These are phyloP conservation scores for Solenopsis invicta DNA, from an alignment of 1,140 invertebrate genomes.

Conservation along the genomic window DNA sequence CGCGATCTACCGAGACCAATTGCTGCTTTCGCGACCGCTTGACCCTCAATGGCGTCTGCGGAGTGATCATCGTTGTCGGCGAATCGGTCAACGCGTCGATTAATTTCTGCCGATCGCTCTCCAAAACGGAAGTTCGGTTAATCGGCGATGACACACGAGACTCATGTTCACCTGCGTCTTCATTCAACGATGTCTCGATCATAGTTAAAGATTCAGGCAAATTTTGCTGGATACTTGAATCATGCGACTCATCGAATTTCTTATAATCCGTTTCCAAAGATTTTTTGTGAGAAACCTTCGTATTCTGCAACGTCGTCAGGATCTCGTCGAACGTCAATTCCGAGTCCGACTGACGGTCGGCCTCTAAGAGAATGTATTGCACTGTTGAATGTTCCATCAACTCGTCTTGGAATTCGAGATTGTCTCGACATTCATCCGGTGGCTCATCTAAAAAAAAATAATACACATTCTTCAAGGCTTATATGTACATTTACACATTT, in stretches of 20 bases:
- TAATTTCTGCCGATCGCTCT: constrained; percentile 66
- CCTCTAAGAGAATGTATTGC: constrained; percentile 82
- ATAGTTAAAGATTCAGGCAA: background rate
- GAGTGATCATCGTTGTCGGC: background rate
- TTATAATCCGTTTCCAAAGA: background rate
- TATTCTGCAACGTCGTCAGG: constrained; percentile 75
- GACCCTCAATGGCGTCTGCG: constrained; percentile 72
- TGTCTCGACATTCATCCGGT: constrained; percentile 52
- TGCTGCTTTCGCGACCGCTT: constrained; percentile 85
- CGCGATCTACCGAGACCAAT: constrained; percentile 83
- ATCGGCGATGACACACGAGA: background rate
- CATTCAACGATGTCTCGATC: background rate
- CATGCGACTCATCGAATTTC: background rate
- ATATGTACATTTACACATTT: background rate
- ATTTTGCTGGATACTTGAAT: background rate
- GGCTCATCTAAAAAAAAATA: constrained; percentile 24
- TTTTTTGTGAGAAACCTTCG: constrained; percentile 59
- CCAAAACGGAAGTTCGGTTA: background rate
- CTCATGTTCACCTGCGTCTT: background rate
- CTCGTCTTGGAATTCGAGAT: constrained; percentile 71
- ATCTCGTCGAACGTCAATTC: constrained; percentile 85
- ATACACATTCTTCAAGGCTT: background rate
- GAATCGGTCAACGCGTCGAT: constrained; percentile 56
- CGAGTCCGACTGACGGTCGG: constrained; percentile 81
- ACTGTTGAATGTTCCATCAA: constrained; percentile 83